Evolutionary conservation across 2,797 vertebrate genomes (phyloP).

Genomic region (Alectoris magna): DNA sequence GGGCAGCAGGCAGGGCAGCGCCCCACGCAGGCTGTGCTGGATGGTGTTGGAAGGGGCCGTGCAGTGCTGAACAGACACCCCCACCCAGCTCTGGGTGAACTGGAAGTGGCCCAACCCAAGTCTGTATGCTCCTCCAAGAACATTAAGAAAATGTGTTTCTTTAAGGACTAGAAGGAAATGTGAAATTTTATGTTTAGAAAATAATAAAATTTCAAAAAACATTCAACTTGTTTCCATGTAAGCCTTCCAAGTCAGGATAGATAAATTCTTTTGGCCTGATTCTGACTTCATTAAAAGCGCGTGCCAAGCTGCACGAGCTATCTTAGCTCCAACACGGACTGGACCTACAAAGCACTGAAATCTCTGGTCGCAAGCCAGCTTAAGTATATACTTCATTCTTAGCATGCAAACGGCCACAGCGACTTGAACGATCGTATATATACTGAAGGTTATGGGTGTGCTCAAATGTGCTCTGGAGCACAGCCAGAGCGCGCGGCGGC

Average conservation of each 20-base stretch:
- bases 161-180: conserved; percentile 14
- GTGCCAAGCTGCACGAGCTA: conserved; percentile 47
- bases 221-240: conserved; percentile 30
- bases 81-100: neutral
- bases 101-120: neutral
- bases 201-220: neutral
- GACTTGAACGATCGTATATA: neutral
- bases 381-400: conserved; percentile 42
- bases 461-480: neutral
- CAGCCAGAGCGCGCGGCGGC: neutral
- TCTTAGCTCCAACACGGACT: conserved; percentile 35
- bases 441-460: neutral
- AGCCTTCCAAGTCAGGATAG: conserved; percentile 50
- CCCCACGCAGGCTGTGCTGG: neutral
- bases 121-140: neutral
- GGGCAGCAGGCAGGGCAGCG: neutral
- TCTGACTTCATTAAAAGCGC: conserved; percentile 9
- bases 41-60: neutral
- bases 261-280: conserved; percentile 26
- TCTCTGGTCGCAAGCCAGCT: conserved; percentile 47
- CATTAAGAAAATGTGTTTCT: neutral
- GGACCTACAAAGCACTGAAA: conserved; percentile 40
- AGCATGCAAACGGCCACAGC: conserved; percentile 16
- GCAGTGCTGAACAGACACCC: neutral
- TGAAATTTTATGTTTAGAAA: conserved; percentile 49